These are phyloP conservation scores for Picus viridis DNA, from an alignment of 2,797 vertebrate species.

Conservation along the genomic window DNA sequence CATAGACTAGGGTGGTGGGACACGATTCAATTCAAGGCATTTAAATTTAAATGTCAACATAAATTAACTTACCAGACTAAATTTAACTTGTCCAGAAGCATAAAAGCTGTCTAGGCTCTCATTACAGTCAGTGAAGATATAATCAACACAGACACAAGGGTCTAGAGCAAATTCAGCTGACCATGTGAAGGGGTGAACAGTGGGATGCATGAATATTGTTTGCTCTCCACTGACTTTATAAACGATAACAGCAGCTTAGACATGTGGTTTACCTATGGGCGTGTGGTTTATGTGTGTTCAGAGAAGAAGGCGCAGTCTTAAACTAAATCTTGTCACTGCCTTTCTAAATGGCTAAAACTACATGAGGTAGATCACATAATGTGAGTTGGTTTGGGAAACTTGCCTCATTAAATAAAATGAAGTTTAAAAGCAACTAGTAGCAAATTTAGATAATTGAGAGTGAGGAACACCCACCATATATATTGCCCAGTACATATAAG, in stretches of 20 bases:
- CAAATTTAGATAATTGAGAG: neutral
- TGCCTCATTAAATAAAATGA: neutral
- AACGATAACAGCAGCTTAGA: neutral
- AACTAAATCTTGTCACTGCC: neutral
- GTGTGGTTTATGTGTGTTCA: neutral
- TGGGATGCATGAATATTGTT: rapidly evolving
- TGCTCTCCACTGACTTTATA: neutral
- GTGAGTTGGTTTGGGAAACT: neutral
- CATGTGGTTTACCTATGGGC: neutral
- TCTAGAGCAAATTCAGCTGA: neutral
- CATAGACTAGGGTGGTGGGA: neutral
- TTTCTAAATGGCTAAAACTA: neutral
- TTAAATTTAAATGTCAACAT: slow-evolving; percentile 1
- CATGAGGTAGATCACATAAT: neutral
- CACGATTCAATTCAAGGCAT: neutral
- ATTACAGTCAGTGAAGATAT: neutral
- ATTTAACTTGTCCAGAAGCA: neutral
- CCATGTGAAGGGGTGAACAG: neutral
- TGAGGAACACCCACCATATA: neutral
- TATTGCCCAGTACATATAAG: rapidly evolving
- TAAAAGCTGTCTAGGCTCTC: neutral
- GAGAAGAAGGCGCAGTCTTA: neutral
- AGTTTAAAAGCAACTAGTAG: neutral
- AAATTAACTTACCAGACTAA: neutral
- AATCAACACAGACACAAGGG: neutral